A percentile compares a stretch with the other conserved stretches of the same genome.
phyloP scores from a whole-genome alignment of 2,888 invertebrate genomes.

The Temnothorax ravouxi region DNA sequence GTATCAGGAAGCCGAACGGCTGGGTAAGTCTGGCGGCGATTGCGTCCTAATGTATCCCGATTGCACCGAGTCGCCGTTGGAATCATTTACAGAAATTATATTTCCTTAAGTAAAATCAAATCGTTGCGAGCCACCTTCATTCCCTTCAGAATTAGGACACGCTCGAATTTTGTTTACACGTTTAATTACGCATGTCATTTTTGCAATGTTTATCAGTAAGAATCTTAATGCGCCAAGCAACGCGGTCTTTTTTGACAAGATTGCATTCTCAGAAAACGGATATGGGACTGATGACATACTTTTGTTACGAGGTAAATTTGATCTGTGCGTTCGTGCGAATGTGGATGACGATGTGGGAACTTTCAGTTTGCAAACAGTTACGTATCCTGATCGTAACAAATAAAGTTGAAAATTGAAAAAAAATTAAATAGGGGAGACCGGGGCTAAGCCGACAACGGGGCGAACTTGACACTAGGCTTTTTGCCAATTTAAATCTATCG shows the following conservation, averaged over 20 bases:
- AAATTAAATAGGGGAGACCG: no score
- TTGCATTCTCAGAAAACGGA: background rate
- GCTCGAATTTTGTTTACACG: background rate
- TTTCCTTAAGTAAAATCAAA: conserved; percentile 72
- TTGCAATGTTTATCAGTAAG: background rate
- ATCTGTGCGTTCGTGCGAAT: background rate
- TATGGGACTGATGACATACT: background rate
- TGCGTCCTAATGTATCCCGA: conserved; percentile 81
- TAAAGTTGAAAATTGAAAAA: background rate
- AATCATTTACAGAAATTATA: conserved; percentile 83
- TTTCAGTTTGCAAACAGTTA: background rate
- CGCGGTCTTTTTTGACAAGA: background rate
- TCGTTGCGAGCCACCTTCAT: conserved; percentile 33
- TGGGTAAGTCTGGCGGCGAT: conserved; percentile 82
- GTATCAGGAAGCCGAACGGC: conserved; percentile 84
- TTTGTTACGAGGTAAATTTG: conserved; percentile 14
- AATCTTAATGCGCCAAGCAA: background rate
- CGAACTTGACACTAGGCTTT: no score
- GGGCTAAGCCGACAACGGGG: no score
- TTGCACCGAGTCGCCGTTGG: conserved; percentile 83
- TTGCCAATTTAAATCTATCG: no score
- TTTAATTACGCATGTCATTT: background rate
- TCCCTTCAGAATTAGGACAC: background rate
- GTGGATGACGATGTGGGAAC: background rate
- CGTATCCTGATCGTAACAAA: background rate